A percentile compares a stretch with the other conserved stretches of the same genome.
Evolutionary conservation across 2,797 vertebrate species (phyloP).

Genomic region (Neopelma chrysocephalum): DNA sequence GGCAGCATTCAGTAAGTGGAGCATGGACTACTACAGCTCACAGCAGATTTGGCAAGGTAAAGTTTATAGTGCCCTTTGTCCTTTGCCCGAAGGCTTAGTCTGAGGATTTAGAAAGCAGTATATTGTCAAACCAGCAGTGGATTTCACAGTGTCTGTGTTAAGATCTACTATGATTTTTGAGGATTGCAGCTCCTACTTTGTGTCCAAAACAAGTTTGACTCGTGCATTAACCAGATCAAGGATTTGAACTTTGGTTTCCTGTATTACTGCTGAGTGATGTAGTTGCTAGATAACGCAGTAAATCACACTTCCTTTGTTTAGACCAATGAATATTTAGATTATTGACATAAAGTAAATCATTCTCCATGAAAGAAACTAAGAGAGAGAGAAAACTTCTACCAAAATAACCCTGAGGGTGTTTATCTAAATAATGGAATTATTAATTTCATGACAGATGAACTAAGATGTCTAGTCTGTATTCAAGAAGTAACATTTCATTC

Average conservation of each 20-base stretch:
- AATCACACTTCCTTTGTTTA: not conserved
- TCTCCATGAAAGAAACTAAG: not conserved
- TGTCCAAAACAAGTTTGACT: not conserved
- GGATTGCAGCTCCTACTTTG: not conserved
- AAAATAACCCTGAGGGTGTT: not conserved
- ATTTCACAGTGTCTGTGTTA: not conserved
- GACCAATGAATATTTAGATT: not conserved
- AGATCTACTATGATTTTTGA: not conserved
- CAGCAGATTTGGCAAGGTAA: not conserved
- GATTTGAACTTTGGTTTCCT: not conserved
- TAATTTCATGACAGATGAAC: not conserved
- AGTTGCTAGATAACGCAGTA: not conserved
- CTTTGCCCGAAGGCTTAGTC: not conserved
- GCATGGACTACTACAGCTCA: not conserved
- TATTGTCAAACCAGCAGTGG: not conserved
- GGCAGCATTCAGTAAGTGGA: not conserved
- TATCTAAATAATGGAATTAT: not conserved
- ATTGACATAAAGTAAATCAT: not conserved
- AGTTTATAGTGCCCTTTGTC: not conserved
- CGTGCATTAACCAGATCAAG: not conserved
- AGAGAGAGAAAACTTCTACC: not conserved
- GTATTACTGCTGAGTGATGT: not conserved
- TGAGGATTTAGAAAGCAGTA: not conserved
- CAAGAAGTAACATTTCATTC: not conserved
- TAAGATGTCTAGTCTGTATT: not conserved